Base-by-base conservation (phyloP, 2,113 vertebrate species). In the Amblyopsis rosae region DNA sequence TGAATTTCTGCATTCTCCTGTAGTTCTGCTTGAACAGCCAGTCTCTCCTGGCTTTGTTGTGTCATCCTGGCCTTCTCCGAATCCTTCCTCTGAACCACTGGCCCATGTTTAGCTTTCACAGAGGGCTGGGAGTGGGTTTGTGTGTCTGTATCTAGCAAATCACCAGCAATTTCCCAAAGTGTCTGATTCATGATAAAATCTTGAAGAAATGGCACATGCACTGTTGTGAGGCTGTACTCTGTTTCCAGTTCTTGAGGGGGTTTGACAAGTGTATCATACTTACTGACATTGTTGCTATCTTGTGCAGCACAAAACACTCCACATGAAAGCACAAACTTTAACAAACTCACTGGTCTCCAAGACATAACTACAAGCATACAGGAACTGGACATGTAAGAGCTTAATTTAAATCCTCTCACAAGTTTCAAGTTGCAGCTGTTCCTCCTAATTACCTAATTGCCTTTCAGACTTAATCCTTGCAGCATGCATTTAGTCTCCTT, bases 371-470 rank as follows among this genome's bases (percentile, higher is more conserved):
- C 56, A 63, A 45, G 66, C 53, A 67, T 61, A 55, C 60, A 67
- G 62, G 32, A 57, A 67, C 12, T 67, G 35, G 4, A 41, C 4
- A 53, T 9, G 11, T 80, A 41, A 54, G 58, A 78, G 66, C 56
- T 49, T 12, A 41, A 70, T 54, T 19, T 45, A 53, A 47, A 49
- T 59, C 33, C 65, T 48, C 3, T 33, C 11, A 66, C 59, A 53
- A 59, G 66, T 12, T 55, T 41, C 13, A 9, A 60, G 60, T 79
- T 64, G 77, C 87, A 1, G 86, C 82, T 50, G 9, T 73, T 76
- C 5, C 54, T 76, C 5, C 54, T 88, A 76, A 89, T 76, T 64
- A 83, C 70, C 53, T 82, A 78, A 89, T 89, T 87, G 71, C 56
- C 65, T n/a, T 83, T 85, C 79, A 88, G 80, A 77, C 64, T 9